phyloP scores from a whole-genome alignment of 2,113 vertebrate genomes.

The Brachyhypopomus gauderio region DNA sequence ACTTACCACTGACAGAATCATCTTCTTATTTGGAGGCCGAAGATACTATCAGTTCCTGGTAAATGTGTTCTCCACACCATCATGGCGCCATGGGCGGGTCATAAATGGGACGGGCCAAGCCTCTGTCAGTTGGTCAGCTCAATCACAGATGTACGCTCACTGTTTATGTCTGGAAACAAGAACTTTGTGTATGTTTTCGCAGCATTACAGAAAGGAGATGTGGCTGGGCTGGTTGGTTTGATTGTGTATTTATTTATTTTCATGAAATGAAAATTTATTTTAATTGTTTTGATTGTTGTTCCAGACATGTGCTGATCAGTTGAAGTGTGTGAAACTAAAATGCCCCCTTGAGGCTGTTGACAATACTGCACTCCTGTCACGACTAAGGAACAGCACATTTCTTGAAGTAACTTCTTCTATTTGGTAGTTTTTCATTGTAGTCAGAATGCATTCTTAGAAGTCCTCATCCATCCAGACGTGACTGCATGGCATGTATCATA shows the following conservation, averaged over 20 bases:
- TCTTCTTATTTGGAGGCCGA: slow-evolving; percentile 74
- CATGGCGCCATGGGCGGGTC: too few relatives aligned
- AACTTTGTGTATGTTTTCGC: too few relatives aligned
- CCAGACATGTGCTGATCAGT: slow-evolving; percentile 80
- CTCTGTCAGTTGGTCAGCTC: too few relatives aligned
- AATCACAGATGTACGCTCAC: too few relatives aligned
- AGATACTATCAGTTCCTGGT: slow-evolving; percentile 87
- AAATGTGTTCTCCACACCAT: slow-evolving; percentile 38
- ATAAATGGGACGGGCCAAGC: too few relatives aligned
- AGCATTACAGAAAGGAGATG: neutral
- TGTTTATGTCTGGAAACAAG: too few relatives aligned
- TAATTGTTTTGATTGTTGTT: slow-evolving; percentile 26
- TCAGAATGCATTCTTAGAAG: too few relatives aligned
- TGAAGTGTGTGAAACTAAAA: slow-evolving; percentile 80
- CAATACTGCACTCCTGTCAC: slow-evolving; percentile 82
- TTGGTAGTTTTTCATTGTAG: too few relatives aligned
- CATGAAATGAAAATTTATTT: too few relatives aligned
- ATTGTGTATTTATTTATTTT: too few relatives aligned
- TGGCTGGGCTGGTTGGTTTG: too few relatives aligned
- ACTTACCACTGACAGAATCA: slow-evolving; percentile 61
- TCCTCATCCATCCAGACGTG: neutral
- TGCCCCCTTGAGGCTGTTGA: slow-evolving; percentile 87
- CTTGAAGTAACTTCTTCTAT: slow-evolving; percentile 74
- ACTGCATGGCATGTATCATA: too few relatives aligned
- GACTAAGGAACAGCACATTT: slow-evolving; percentile 87